Conservation (phyloP, 1,140 invertebrate species). For the Melanaphis sacchari region DNA sequence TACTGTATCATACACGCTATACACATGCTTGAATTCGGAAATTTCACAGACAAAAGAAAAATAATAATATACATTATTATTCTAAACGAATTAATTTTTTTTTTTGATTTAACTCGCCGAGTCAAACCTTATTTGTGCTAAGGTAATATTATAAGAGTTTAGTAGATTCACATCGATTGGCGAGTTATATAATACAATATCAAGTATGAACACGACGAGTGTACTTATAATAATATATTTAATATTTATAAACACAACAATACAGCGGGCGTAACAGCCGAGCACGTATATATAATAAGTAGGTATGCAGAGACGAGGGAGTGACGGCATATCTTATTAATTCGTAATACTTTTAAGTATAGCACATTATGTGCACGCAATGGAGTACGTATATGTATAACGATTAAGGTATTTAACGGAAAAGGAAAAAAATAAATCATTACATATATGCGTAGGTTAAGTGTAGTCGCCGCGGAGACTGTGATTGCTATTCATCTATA, state of each 20-base stretch:
- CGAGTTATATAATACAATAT: not conserved
- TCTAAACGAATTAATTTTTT: not conserved
- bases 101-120: not conserved
- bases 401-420: not conserved
- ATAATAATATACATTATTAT: not conserved
- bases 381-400: not conserved
- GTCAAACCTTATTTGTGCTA: too few species aligned
- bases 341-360: not conserved
- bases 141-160: not conserved
- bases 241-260: conserved; percentile 8
- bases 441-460: not conserved
- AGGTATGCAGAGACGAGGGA: not conserved
- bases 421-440: not conserved
- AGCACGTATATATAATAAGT: not conserved
- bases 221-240: not conserved
- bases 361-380: not conserved
- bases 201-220: not conserved
- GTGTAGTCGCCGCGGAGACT: not conserved
- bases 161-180: not conserved
- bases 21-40: not conserved
- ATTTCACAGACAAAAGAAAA: not conserved
- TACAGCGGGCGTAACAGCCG: not conserved
- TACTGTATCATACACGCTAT: not conserved
- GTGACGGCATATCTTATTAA: not conserved
- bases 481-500: not conserved